Evolutionary conservation across 2,113 vertebrate genomes (phyloP), one percentile per base, ranked within the genome.

Genomic region (Rhinoderma darwinii): DNA sequence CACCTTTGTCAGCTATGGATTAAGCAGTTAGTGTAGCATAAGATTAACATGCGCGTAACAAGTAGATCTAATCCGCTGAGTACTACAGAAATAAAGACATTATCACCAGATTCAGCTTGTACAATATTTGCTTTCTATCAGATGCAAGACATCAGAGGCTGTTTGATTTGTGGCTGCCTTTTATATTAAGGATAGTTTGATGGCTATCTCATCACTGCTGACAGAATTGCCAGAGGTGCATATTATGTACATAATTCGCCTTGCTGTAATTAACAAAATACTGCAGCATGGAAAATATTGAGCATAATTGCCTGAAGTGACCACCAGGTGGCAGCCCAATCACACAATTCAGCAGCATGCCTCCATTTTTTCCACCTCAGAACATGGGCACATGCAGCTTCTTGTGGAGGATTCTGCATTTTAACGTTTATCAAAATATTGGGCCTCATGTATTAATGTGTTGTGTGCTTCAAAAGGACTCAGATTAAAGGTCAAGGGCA

Each of bases 121-220:
- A 30, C 43, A 50, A 14, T 30, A 20, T 39, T 39, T 72, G 68
- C 39, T 41, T 72, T 18, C 73, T 50, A 76, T 76, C 74, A 76
- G n/a, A 30, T 18, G n/a, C 8, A 30, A 27, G n/a, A 76, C 43
- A 76, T 76, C 74, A 76, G 44, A 78, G 75, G 15, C 75, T 78
- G 47, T 35, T 54, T 78, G 75, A 54, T 51, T 54, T 78, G 12
- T 32, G 44, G 4, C 25, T 20, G 44, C n/a, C 44, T 54, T 54
- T 76, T 30, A 76, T 50, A 30, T 50, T 50, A 15, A 75, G 25
- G n/a, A 30, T 78, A 51, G 8, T 51, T 30, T 51, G 47, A 78
- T 78, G 75, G 72, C 14, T 76, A 76, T 76, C 74, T 50, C 43
- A 78, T 78, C 44, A 32, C 75, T 51, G 75, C 75, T 78, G 27